Evolutionary conservation across 2,797 vertebrate genomes (phyloP).

Genomic region (Sebastiscus tertius): DNA sequence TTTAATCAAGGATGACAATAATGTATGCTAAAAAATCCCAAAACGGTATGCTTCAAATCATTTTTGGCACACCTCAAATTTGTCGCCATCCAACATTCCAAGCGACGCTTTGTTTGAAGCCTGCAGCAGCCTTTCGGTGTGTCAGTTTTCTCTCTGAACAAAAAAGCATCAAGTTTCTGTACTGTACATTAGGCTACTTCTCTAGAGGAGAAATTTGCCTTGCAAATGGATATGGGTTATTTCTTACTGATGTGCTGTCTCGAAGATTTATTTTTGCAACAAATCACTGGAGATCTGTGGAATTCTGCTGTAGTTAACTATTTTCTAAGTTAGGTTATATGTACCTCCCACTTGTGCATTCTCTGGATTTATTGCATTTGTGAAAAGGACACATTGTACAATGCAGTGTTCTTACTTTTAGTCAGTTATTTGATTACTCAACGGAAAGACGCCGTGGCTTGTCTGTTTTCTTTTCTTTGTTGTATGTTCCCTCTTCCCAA

Average conservation of each 20-base stretch:
- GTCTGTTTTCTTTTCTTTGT: neutral
- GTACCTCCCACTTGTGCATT: slow-evolving; percentile 24
- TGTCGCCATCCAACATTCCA: slow-evolving; percentile 1
- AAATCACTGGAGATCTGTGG: slow-evolving; percentile 51
- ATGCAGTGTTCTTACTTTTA: slow-evolving; percentile 25
- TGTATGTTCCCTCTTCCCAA: slow-evolving; percentile 23
- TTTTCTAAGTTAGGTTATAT: slow-evolving; percentile 41
- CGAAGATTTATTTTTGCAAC: slow-evolving; percentile 56
- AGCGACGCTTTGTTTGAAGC: slow-evolving; percentile 6
- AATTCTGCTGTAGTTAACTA: slow-evolving; percentile 50
- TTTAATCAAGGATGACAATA: neutral
- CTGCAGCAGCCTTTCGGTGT: slow-evolving; percentile 20
- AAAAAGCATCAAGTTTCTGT: slow-evolving; percentile 17
- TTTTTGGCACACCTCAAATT: neutral
- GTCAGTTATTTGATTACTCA: slow-evolving; percentile 50
- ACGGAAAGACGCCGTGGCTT: slow-evolving; percentile 24
- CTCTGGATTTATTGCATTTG: slow-evolving; percentile 15
- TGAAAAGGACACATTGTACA: slow-evolving; percentile 19
- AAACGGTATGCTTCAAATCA: neutral
- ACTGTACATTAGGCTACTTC: slow-evolving; percentile 34
- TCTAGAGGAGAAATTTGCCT: slow-evolving; percentile 59
- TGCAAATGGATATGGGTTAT: slow-evolving; percentile 53
- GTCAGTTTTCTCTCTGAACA: slow-evolving; percentile 32
- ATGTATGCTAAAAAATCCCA: neutral
- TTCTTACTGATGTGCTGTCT: slow-evolving; percentile 52